Conservation (phyloP, 2,888 invertebrate genomes). For the Agrochola circellaris region DNA sequence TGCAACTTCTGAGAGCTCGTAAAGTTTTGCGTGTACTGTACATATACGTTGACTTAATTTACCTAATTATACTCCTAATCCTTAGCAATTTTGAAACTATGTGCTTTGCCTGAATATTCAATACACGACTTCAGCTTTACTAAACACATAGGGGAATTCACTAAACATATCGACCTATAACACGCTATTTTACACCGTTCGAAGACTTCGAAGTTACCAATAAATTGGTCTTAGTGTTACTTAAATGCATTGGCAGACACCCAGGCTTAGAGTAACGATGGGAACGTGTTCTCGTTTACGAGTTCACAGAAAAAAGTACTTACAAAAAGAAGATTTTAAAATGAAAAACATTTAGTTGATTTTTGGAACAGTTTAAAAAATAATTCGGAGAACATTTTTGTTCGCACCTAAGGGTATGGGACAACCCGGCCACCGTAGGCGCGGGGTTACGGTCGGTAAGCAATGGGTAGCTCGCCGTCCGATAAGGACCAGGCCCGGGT, state of each 20-base stretch:
- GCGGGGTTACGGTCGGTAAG: no score
- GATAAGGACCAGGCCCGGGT: no score
- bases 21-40: no score
- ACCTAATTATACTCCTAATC: no score
- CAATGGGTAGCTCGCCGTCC: no score
- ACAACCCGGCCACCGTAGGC: no score
- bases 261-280: constrained; percentile 17
- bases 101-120: background rate
- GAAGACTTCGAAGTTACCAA: constrained; percentile 5
- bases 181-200: constrained; percentile 8
- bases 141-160: background rate
- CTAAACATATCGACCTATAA: background rate
- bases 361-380: background rate
- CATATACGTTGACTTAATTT: no score
- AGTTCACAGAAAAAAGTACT: constrained; percentile 2
- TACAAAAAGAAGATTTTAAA: no score
- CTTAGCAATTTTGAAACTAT: background rate
- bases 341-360: no score
- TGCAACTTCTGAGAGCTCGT: no score
- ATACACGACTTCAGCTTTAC: background rate
- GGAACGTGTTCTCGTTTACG: background rate
- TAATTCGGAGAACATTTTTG: background rate
- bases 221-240: constrained; percentile 28
- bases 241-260: constrained; percentile 45
- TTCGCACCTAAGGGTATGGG: background rate